Percentiles rank a stretch among this genome's conserved stretches.
These are phyloP conservation scores for Pentamera pediparva DNA, from an alignment of 53 echinoderm and acorn worm species.

Conservation along the genomic window DNA sequence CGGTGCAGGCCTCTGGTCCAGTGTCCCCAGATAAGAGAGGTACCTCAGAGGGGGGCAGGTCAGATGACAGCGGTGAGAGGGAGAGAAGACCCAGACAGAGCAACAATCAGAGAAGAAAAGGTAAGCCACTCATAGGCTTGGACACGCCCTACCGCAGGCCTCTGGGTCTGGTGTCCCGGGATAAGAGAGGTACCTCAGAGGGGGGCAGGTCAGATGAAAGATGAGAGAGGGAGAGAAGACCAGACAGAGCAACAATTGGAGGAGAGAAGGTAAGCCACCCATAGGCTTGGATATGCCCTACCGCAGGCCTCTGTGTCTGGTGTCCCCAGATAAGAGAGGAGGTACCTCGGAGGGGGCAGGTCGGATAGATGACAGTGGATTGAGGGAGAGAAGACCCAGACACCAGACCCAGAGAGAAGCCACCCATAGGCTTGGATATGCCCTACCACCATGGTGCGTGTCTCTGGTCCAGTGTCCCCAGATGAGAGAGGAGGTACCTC, in stretches of 20 bases:
- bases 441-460: no score
- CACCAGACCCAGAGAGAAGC: no score
- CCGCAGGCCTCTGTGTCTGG: constrained; percentile 81
- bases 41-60: constrained; percentile 31
- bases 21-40: constrained; percentile 48
- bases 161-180: constrained; percentile 66
- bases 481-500: no score
- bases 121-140: no score
- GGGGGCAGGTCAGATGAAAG: constrained; percentile 34
- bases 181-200: constrained; percentile 36
- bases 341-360: no score
- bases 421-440: no score
- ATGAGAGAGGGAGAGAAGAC: constrained; percentile 19
- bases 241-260: constrained; percentile 16
- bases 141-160: no score
- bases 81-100: constrained; percentile 11
- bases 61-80: constrained; percentile 36
- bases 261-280: constrained; percentile 10
- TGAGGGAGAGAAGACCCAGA: no score
- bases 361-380: no score
- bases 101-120: constrained; percentile 21
- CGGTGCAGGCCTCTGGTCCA: constrained; percentile 86
- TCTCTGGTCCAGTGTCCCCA: no score
- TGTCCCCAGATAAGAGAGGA: constrained; percentile 48
- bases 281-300: no score